Base-by-base conservation (phyloP, 92 coral and sea anemone genomes). In the Heliopora coerulea region DNA sequence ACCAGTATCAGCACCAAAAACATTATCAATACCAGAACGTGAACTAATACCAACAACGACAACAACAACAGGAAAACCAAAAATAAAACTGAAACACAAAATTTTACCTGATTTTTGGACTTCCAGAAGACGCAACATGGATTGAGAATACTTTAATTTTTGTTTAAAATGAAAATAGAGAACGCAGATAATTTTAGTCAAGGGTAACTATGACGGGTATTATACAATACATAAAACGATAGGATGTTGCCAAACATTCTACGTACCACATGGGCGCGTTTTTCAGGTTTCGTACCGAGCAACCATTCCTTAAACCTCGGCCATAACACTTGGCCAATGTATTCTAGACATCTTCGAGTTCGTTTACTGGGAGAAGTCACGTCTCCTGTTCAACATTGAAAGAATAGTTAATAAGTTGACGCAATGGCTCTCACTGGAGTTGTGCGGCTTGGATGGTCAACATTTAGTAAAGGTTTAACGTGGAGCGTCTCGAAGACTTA, bases 261-360 rank as follows among this genome's bases (percentile, higher is more conserved):
- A 37, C 62, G 31, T 54, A 54, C 62, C 52, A 30, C 77, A 70
- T 25, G 29, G 3, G 77, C 40, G 1, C 9, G 19, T 6, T 31
- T 41, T 8, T 1, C 52, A 3, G 30, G 20, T 29, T 29, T 67
- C 28, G 19, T 14, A 32, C 42, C 62, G 8, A 52, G 77, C 13
- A 70, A 29, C 77, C 62, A 70, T 15, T 52, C 50, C 14, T 3
- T 54, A 18, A 70, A 32, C 37, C 6, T 70, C 10, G 42, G 62
- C 77, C 77, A 70, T 5, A 63, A 70, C 23, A 32, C 23, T 12
- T 32, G 32, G n/a, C 31, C 10, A 28, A 70, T 70, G 64, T 54
- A 50, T 26, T 54, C 23, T 30, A 70, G 28, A 70, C 63, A 70
- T 1, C 42, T 52, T 54, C 18, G 19, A 32, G 37, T 70, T 31